Evolutionary conservation across 2,113 vertebrate species (phyloP), one percentile per base, ranked within the genome.

Genomic region (cat (Felis catus)): DNA sequence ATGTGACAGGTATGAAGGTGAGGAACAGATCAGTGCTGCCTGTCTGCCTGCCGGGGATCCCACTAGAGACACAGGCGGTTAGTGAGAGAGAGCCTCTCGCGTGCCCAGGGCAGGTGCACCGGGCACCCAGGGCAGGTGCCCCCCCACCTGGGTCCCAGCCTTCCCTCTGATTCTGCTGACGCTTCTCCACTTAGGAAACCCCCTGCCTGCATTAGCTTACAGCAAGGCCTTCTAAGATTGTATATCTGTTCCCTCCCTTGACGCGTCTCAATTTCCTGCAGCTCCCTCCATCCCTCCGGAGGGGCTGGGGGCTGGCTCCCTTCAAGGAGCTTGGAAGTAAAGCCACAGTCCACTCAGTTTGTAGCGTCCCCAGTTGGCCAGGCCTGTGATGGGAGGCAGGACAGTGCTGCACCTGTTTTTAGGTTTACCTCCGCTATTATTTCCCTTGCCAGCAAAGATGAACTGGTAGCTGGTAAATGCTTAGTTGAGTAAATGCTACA

Each of bases 131-230:
- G n/a, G n/a, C n/a, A n/a, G n/a, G 1, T 12, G 0, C 33, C 79
- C 53, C 53, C 31, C 5, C 5, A 7, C 0, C 2, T 18, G n/a
- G 5, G 33, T n/a, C 65, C 48, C 0, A 0, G 21, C 48, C 4
- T 23, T 55, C 16, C 68, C 21, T 9, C 78, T 27, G n/a, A 15
- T 7, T 70, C 51, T 39, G 23, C 25, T 23, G 10, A 31, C 4
- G 31, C 48, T 45, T 33, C 65, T 53, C 23, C 19, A n/a, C 45
- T 85, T 36, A 41, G 79, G 45, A 31, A 33, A n/a, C 2, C 9
- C 61, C 48, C 23, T 70, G 33, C 61, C 33, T 3, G 31, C 31
- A 25, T 10, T 14, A 23, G 58, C 9, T 70, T 19, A 39, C 7
- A 65, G 7, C 45, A 23, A n/a, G 12, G 63, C 66, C 25, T 55